phyloP scores from a whole-genome alignment of 2,888 invertebrate genomes.

The Ariolimax columbianus region DNA sequence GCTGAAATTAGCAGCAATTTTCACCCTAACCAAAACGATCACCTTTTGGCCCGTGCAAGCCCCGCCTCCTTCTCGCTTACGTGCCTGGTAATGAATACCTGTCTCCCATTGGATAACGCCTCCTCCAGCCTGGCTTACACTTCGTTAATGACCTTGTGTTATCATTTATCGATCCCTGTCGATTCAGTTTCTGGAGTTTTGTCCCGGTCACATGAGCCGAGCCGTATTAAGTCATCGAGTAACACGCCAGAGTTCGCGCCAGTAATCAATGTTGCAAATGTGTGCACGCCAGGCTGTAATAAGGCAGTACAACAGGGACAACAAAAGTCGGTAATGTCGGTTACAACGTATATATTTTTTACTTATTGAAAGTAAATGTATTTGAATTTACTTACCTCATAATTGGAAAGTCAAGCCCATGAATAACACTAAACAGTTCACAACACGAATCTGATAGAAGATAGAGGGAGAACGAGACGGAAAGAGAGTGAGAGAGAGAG shows the following conservation, averaged over 20 bases:
- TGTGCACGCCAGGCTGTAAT: not conserved
- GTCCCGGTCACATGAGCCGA: conserved; percentile 18
- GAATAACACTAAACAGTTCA: no score
- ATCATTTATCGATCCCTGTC: conserved; percentile 31
- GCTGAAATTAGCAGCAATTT: conserved; percentile 33
- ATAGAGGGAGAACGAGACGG: not conserved
- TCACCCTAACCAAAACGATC: conserved; percentile 27
- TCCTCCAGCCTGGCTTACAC: conserved; percentile 17
- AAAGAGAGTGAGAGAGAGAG: not conserved
- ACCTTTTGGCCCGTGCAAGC: conserved; percentile 15
- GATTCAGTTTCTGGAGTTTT: conserved; percentile 22
- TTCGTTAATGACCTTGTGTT: conserved; percentile 31
- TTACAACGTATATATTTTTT: not conserved
- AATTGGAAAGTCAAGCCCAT: no score
- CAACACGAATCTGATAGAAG: no score
- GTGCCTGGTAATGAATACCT: conserved; percentile 30
- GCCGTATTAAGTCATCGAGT: conserved; percentile 22
- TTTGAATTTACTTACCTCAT: no score
- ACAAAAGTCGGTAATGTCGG: not conserved
- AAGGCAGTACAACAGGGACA: not conserved
- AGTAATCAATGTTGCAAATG: conserved; percentile 9
- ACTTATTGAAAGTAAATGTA: no score
- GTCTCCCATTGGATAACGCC: conserved; percentile 21
- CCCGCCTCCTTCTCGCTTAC: conserved; percentile 35
- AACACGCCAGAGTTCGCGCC: not conserved